A percentile compares a stretch with the other conserved stretches of the same genome.
Evolutionary conservation across 2,888 invertebrate genomes (phyloP).

Genomic region (Lordiphosa andalusiaca): DNA sequence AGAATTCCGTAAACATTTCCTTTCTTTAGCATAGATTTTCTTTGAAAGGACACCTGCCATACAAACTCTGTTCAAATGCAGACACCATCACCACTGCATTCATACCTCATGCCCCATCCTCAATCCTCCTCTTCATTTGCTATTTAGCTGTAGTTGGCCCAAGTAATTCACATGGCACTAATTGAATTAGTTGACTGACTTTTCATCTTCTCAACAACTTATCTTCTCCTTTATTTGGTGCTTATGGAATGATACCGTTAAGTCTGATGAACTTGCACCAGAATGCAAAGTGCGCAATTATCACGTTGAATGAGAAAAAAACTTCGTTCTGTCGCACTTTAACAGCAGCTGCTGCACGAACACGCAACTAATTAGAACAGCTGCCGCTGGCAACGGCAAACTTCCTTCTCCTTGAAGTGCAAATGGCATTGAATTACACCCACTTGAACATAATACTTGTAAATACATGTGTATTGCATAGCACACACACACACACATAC

Average conservation of each 20-base stretch:
- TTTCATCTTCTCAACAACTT: constrained; percentile 38
- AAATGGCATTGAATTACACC: too few species aligned
- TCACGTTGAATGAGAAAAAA: constrained; percentile 29
- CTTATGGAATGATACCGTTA: constrained; percentile 47
- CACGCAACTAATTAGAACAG: constrained; percentile 28
- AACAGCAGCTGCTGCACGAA: constrained; percentile 23
- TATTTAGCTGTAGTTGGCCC: constrained; percentile 43
- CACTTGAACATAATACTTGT: too few species aligned
- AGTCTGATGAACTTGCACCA: constrained; percentile 54
- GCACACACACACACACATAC: too few species aligned
- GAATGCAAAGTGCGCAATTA: constrained; percentile 71
- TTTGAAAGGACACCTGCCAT: too few species aligned
- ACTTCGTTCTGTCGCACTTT: constrained; percentile 2
- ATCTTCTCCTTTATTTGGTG: constrained; percentile 11
- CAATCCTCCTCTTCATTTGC: neutral
- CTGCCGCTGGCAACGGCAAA: constrained; percentile 16
- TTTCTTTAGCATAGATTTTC: too few species aligned
- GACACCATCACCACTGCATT: too few species aligned
- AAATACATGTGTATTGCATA: too few species aligned
- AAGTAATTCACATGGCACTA: constrained; percentile 72
- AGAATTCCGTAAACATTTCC: too few species aligned
- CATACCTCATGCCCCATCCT: too few species aligned
- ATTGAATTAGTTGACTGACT: constrained; percentile 73
- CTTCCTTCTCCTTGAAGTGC: constrained; percentile 16
- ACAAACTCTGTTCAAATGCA: too few species aligned